A percentile compares a stretch with the other conserved stretches of the same genome.
Conservation (phyloP, 2,888 invertebrate species). For the Dicyrtoma fusca region DNA sequence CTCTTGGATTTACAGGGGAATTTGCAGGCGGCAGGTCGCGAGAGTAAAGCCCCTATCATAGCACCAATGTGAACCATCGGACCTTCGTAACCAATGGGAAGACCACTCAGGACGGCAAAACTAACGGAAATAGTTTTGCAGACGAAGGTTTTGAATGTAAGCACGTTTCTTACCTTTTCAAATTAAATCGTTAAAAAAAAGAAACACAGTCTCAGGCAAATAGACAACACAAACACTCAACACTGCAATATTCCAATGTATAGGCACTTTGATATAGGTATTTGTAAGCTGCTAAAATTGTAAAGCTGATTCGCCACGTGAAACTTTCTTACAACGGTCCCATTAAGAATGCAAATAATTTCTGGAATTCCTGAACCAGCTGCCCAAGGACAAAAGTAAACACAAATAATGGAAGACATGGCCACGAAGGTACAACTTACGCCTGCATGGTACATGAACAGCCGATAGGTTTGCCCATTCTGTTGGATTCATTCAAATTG, state of each 20-base stretch:
- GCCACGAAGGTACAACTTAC: slow-evolving; percentile 48
- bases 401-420: slow-evolving; percentile 47
- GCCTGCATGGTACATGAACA: slow-evolving; percentile 49
- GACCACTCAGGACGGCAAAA: slow-evolving; percentile 60
- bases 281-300: too few species aligned
- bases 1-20: slow-evolving; percentile 20
- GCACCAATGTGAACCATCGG: slow-evolving; percentile 61
- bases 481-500: slow-evolving; percentile 18
- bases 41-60: slow-evolving; percentile 50
- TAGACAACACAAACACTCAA: too few species aligned
- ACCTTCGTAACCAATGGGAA: slow-evolving; percentile 62
- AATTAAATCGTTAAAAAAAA: too few species aligned
- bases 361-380: slow-evolving; percentile 60
- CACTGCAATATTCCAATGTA: too few species aligned
- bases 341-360: slow-evolving; percentile 60
- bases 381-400: slow-evolving; percentile 53
- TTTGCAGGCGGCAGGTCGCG: slow-evolving; percentile 39
- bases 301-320: too few species aligned
- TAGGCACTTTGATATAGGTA: too few species aligned
- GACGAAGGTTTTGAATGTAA: slow-evolving; percentile 59
- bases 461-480: slow-evolving; percentile 38
- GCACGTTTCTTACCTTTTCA: slow-evolving; percentile 59
- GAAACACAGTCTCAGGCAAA: too few species aligned
- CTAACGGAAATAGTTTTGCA: slow-evolving; percentile 60
- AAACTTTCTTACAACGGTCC: slow-evolving; percentile 58